Base-by-base conservation (phyloP, 2,888 invertebrate genomes). In the Eupithecia subfuscata region DNA sequence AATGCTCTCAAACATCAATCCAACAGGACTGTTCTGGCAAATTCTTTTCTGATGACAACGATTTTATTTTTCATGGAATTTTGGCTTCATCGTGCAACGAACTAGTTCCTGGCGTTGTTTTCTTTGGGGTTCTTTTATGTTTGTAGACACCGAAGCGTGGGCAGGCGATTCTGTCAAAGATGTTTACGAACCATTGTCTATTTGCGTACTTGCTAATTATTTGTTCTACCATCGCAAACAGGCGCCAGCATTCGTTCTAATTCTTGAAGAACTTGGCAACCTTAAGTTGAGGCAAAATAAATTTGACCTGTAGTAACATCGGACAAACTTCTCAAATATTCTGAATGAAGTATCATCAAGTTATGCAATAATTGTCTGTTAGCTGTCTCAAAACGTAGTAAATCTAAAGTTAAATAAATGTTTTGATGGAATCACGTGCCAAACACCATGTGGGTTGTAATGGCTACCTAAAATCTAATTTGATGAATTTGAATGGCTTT, bases 171-270 rank as follows among this genome's bases (percentile, higher is more conserved):
- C 89, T 89, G 90, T 90, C 92, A 89, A 90, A 89, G 88, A 88
- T 92, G 93, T 92, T 93, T 92, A 92, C 91, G 84, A 85, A 85
- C 83, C 86, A 88, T 87, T 88, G 84, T 90, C 89, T 91, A 89
- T 90, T 90, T 91, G 87, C 84, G 87, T 86, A 81, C 85, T 84
- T 83, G 82, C 83, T 86, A 88, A 90, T 88, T 89, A 87, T 84
- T 75, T 83, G 84, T 78, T 87, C 86, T 84, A 86, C 87, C 87
- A 85, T 84, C 81, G 82, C 83, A 81, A 85, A 82, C 80, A 84
- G 86, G 88, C 89, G 88, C 90, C 88, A 87, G 86, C 77, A 72
- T 82, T 83, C 80, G 81, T 80, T 80, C 82, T 83, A 81, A 80
- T 84, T 82, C 83, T 85, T 86, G 84, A 86, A 86, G 84, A 75